Evolutionary conservation across 2,888 invertebrate genomes (phyloP).

Genomic region (Dichetophora obliterata): DNA sequence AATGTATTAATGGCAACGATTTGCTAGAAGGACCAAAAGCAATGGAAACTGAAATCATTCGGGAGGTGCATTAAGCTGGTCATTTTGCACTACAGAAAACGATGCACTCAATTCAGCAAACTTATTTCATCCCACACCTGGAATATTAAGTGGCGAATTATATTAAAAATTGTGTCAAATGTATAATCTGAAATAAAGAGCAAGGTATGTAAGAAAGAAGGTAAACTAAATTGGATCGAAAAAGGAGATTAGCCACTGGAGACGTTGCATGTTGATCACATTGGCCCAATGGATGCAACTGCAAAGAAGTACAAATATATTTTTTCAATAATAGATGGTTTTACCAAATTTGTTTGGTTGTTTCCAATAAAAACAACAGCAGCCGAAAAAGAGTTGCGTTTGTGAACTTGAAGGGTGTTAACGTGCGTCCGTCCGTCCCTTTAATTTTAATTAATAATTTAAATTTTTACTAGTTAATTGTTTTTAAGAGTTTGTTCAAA

Average conservation of each 20-base stretch:
- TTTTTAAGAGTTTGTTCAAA: no score
- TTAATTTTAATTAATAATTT: no score
- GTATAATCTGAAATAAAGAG: no score
- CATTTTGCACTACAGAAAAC: neutral
- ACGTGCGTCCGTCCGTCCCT: no score
- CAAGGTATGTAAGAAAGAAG: neutral
- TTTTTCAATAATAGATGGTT: neutral
- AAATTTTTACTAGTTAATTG: no score
- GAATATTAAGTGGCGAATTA: constrained; percentile 23
- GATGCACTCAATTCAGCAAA: neutral
- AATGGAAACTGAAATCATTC: neutral
- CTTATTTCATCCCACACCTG: no score
- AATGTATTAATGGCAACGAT: neutral
- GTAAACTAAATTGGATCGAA: neutral
- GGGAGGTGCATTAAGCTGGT: neutral
- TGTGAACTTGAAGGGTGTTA: no score
- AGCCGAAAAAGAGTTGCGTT: no score
- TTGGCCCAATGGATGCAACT: constrained; percentile 1
- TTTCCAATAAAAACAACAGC: neutral
- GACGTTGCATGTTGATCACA: neutral
- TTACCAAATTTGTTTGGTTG: neutral
- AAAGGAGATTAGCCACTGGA: neutral
- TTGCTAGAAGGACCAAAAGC: neutral
- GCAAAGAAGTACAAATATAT: neutral
- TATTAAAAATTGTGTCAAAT: constrained; percentile 1